phyloP scores from a whole-genome alignment of 2,888 invertebrate species.

The Sarcophaga carnaria region DNA sequence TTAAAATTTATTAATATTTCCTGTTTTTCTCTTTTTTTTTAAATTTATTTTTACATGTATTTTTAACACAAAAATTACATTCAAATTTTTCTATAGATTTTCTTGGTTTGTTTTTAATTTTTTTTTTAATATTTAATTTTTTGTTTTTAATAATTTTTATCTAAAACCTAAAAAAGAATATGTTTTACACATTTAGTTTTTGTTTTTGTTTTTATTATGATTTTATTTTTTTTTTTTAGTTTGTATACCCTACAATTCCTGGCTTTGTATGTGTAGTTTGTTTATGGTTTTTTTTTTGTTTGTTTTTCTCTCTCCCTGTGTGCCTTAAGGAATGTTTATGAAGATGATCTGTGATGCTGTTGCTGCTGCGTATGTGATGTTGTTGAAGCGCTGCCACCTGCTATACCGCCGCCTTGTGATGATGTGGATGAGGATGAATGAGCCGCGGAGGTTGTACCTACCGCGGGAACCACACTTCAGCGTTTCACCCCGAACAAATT shows the following conservation, averaged over 20 bases:
- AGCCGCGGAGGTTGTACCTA: slow-evolving; percentile 58
- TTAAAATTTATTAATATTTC: slow-evolving; percentile 11
- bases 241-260: slow-evolving; percentile 66
- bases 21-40: not conserved
- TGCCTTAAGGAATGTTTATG: slow-evolving; percentile 37
- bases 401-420: slow-evolving; percentile 33
- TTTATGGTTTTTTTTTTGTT: not conserved
- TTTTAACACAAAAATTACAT: slow-evolving; percentile 60
- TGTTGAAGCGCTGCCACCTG: slow-evolving; percentile 12
- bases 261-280: slow-evolving; percentile 38
- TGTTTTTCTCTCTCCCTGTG: not conserved
- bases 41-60: slow-evolving; percentile 36
- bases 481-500: slow-evolving; percentile 82
- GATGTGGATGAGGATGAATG: slow-evolving; percentile 52
- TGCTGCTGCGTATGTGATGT: slow-evolving; percentile 23
- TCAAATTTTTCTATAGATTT: slow-evolving; percentile 24
- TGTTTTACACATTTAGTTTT: slow-evolving; percentile 64
- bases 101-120: not conserved
- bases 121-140: slow-evolving; percentile 5
- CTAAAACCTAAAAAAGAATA: slow-evolving; percentile 57
- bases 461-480: slow-evolving; percentile 76
- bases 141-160: slow-evolving; percentile 20
- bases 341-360: slow-evolving; percentile 62
- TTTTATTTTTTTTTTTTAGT: slow-evolving; percentile 22
- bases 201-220: slow-evolving; percentile 17